These are phyloP conservation scores for Aselliscus stoliczkanus DNA, from an alignment of 2,797 vertebrate species.

Conservation along the genomic window DNA sequence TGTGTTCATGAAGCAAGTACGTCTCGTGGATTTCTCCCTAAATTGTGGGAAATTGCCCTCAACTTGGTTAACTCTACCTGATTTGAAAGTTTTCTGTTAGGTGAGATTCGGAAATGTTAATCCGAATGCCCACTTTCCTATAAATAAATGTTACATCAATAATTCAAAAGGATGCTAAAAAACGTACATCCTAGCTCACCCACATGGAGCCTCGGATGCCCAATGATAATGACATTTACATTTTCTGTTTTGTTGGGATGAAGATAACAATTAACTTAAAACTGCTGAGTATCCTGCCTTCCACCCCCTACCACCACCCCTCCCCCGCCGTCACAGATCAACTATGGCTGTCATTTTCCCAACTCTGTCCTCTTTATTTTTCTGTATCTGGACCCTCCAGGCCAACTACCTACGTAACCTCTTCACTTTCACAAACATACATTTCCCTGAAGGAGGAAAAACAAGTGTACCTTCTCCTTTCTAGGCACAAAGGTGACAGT, in stretches of 20 bases:
- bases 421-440: background rate
- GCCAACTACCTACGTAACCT: too few species aligned
- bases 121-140: background rate
- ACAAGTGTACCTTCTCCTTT: background rate
- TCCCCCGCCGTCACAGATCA: background rate
- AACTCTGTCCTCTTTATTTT: background rate
- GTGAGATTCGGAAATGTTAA: background rate
- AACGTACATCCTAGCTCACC: background rate
- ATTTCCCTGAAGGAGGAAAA: background rate
- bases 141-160: background rate
- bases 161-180: background rate
- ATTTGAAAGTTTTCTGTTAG: background rate
- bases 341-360: background rate
- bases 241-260: background rate
- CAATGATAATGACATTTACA: background rate
- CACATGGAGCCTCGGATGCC: background rate
- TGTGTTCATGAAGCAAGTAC: background rate
- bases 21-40: slow-evolving; percentile 1
- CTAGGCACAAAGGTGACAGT: background rate
- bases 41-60: background rate
- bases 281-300: background rate
- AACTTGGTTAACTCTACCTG: background rate
- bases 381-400: background rate
- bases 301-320: rapidly evolving
- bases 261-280: background rate